Evolutionary conservation across 2,797 vertebrate species (phyloP).

Genomic region (Sebastes alutus): DNA sequence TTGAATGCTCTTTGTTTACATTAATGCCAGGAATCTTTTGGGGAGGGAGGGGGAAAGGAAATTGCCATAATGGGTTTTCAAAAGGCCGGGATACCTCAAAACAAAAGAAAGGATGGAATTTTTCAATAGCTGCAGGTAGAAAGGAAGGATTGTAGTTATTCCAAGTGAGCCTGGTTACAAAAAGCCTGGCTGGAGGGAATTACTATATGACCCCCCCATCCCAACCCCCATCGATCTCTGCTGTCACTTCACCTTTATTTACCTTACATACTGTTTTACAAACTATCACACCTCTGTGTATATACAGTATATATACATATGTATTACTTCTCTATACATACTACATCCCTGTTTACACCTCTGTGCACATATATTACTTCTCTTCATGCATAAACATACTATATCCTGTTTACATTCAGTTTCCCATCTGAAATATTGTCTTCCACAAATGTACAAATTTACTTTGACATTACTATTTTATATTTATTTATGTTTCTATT

Average conservation of each 20-base stretch:
- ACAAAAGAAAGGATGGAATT: conserved; percentile 69
- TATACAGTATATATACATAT: no score
- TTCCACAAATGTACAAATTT: no score
- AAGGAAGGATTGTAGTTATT: conserved; percentile 50
- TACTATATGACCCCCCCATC: conserved; percentile 58
- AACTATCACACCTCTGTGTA: no score
- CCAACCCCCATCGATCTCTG: conserved; percentile 1
- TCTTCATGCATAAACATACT: no score
- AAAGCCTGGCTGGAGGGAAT: conserved; percentile 51
- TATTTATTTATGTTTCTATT: no score
- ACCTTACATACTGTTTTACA: neutral
- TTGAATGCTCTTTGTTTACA: conserved; percentile 86
- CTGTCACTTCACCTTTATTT: neutral
- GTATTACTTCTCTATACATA: no score
- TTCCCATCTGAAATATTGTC: no score
- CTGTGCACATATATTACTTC: no score
- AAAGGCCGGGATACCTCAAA: conserved; percentile 63
- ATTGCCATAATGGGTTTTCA: conserved; percentile 81
- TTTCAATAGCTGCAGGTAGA: conserved; percentile 68
- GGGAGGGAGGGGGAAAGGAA: conserved; percentile 33
- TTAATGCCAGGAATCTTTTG: conserved; percentile 79
- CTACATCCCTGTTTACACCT: no score
- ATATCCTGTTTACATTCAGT: no score
- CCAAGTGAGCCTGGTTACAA: conserved; percentile 25
- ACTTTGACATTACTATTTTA: no score